Conservation (phyloP, 2,113 vertebrate species). For the Excalfactoria chinensis region DNA sequence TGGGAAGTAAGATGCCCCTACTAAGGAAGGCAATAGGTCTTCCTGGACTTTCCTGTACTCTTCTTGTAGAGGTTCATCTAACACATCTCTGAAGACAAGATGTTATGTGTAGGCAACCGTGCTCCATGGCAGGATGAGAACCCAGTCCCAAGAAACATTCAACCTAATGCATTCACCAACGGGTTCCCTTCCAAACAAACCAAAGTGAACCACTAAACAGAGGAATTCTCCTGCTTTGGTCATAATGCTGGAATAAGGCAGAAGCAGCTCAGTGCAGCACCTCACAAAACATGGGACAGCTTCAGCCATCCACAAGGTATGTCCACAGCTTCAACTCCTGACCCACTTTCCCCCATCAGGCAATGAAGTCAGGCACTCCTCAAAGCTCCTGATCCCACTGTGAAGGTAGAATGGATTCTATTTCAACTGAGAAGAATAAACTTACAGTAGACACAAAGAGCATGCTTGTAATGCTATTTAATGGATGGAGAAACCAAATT, state of each 20-base stretch:
- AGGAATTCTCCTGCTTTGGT: too few species aligned
- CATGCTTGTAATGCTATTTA: neutral
- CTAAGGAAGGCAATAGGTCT: too few species aligned
- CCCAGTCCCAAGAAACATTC: too few species aligned
- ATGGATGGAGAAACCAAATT: too few species aligned
- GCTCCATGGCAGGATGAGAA: neutral
- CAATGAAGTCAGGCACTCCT: rapidly evolving
- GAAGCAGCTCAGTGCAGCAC: neutral
- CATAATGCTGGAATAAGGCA: neutral
- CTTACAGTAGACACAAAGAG: neutral
- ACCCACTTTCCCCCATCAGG: rapidly evolving
- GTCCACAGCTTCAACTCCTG: neutral
- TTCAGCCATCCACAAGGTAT: neutral
- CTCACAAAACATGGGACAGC: neutral
- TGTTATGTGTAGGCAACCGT: too few species aligned
- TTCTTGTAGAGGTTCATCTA: too few species aligned
- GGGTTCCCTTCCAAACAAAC: too few species aligned
- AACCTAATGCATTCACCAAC: too few species aligned
- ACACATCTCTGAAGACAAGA: too few species aligned
- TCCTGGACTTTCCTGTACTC: too few species aligned
- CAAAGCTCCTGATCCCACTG: neutral
- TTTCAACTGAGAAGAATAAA: neutral
- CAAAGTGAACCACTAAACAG: neutral
- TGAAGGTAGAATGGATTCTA: neutral
- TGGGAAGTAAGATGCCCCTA: too few species aligned